Base-by-base conservation (phyloP, 2,888 invertebrate species). In the Theretra japonica region DNA sequence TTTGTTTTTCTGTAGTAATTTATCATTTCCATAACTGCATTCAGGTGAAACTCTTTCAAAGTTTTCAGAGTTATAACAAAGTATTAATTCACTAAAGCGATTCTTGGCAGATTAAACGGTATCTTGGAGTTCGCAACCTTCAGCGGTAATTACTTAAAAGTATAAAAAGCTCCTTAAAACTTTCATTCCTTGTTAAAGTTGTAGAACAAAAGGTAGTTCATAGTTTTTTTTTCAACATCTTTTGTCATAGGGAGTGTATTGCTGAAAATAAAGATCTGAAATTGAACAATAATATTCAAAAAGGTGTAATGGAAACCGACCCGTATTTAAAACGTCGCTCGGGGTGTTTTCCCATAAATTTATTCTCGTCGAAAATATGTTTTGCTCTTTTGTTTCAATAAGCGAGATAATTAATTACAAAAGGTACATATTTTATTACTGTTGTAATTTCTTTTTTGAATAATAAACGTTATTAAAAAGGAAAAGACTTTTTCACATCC, bases 351-450 rank as follows among this genome's bases (percentile, higher is more conserved):
- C 53, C 15, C 19, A 4, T 53, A 50, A 50, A 50, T 48, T 48
- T 48, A 53, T 53, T 53, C 53, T n/a, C 53, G n/a, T 53, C 53
- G 53, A n/a, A 53, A 53, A 53, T 5, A n/a, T 53, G 53, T n/a
- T 53, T 53, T 53, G 53, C 53, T 53, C 41, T 53, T 53, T 53
- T 53, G 53, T 19, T 53, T 53, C 53, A n/a, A 53, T 53, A 53
- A 53, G n/a, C 53, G 53, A 4, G 53, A 53, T n/a, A 53, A 53
- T n/a, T 53, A 53, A 53, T 53, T 53, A 53, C 53, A 53, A n/a
- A n/a, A n/a, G n/a, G 53, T n/a, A 53, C 53, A n/a, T n/a, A 5
- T 53, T 53, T 53, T 53, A 17, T 53, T 53, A n/a, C 53, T 53
- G 19, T 19, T 4, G 1, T 5, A 53, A 50, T 50, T 53, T 53